Evolutionary conservation across 2,888 invertebrate genomes (phyloP).

Genomic region (Elysia crispata): DNA sequence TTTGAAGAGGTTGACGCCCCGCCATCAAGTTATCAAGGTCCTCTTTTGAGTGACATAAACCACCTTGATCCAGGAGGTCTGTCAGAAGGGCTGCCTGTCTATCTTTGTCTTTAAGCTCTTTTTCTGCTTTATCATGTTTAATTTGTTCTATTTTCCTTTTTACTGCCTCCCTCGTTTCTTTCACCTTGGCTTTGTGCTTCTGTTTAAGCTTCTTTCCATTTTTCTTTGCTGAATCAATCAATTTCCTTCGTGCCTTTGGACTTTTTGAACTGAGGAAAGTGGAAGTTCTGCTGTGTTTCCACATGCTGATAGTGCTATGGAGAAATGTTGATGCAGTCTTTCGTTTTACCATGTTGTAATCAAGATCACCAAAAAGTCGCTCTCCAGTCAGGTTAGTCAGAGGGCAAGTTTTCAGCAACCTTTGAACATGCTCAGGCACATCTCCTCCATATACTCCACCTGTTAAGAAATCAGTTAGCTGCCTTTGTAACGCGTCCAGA

Average conservation of each 20-base stretch:
- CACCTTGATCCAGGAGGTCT: constrained; percentile 20
- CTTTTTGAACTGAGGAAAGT: too few relatives aligned
- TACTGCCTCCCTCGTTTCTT: constrained; percentile 5
- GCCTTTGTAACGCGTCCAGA: not conserved
- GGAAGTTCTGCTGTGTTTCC: constrained; percentile 20
- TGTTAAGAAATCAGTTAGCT: constrained; percentile 29
- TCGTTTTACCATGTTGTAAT: constrained; percentile 25
- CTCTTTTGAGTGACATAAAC: constrained; percentile 12
- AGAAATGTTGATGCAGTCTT: not conserved
- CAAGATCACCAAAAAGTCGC: constrained; percentile 30
- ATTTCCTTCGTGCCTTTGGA: too few relatives aligned
- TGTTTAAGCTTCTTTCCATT: constrained; percentile 4
- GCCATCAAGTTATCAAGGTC: constrained; percentile 12
- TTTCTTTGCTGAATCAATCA: constrained; percentile 6
- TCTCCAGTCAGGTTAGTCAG: constrained; percentile 30
- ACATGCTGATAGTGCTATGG: not conserved
- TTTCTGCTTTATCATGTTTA: constrained; percentile 3
- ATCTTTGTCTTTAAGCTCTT: constrained; percentile 9
- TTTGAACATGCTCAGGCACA: not conserved
- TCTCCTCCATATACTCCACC: constrained; percentile 29
- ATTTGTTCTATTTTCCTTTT: not conserved
- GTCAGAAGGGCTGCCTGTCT: constrained; percentile 18
- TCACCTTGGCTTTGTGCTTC: constrained; percentile 14
- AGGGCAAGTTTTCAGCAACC: constrained; percentile 25
- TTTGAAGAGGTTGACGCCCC: not conserved